These are phyloP conservation scores for Seriola dumerili DNA, from an alignment of 2,113 vertebrate species.

Conservation along the genomic window DNA sequence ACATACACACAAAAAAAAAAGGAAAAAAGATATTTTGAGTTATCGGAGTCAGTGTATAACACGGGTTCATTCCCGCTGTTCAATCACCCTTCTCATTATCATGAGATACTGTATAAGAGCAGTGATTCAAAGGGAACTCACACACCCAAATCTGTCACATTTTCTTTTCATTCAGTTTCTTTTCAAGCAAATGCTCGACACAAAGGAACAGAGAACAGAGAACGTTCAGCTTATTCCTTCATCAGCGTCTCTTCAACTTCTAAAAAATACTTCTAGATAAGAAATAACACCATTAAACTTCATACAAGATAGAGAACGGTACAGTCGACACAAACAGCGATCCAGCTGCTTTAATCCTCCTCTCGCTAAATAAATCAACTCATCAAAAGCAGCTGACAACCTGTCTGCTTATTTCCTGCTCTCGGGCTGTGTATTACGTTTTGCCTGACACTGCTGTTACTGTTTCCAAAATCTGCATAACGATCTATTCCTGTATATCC, in stretches of 20 bases:
- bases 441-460: constrained; percentile 45
- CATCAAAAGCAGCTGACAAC: constrained; percentile 61
- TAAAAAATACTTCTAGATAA: background rate
- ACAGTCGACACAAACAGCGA: constrained; percentile 10
- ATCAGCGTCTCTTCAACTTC: constrained; percentile 15
- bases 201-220: background rate
- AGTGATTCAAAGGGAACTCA: background rate
- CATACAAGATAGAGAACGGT: background rate
- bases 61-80: background rate
- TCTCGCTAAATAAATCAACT: constrained; percentile 44
- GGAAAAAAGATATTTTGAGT: background rate
- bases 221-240: background rate
- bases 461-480: constrained; percentile 45
- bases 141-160: constrained; percentile 19
- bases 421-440: constrained; percentile 33
- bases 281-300: constrained; percentile 25
- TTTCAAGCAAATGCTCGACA: constrained; percentile 1
- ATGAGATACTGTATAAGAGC: background rate
- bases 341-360: constrained; percentile 47
- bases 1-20: background rate
- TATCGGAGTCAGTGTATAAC: background rate
- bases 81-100: background rate
- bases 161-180: background rate
- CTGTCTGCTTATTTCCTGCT: constrained; percentile 53
- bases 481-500: constrained; percentile 60